Evolutionary conservation across 2,888 invertebrate genomes (phyloP), one percentile per base, ranked within the genome.

Genomic region (Drosophila nr. medialis): DNA sequence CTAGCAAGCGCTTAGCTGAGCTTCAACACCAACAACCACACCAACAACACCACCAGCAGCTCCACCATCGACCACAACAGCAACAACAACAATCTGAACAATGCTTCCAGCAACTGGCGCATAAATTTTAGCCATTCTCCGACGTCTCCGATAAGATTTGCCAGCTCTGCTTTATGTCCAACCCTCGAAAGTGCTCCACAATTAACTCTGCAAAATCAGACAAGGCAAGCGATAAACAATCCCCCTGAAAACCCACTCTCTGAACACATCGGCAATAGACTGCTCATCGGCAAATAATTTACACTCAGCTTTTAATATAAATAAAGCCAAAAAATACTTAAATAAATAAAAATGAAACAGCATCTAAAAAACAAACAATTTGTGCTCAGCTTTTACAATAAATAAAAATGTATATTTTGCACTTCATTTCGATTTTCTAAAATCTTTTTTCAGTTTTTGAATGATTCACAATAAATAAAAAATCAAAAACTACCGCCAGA

Each of bases 121-220:
- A 89, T 85, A 86, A 86, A 85, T 89, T 85, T 70, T 56, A 71
- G 62, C 66, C 77, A 72, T 77, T 82, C 70, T 62, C 48, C 55
- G 15, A 15, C 60, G 42, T 66, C 70, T 66, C 70, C 32, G 75
- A 72, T 70, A 75, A 72, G 66, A 64, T 55, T 61, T 49, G 67
- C 59, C 29, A 56, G 24, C 59, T 53, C 48, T 27, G 59, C 53
- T 82, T 89, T 73, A 77, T 79, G 81, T 74, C 62, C 56, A 64
- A 53, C 56, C 58, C 62, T 13, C 21, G 7, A 54, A 56, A 59
- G 29, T 45, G 34, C 30, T n/a, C 34, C 42, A 63, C 72, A 76
- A 80, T 79, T 80, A 72, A 71, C 61, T 48, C 24, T 8, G 67
- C 62, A 72, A 60, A 21, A 64, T 66, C 48, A 58, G 55, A 65